Evolutionary conservation across 1,140 invertebrate genomes (phyloP).

Genomic region (Halesus radiatus): DNA sequence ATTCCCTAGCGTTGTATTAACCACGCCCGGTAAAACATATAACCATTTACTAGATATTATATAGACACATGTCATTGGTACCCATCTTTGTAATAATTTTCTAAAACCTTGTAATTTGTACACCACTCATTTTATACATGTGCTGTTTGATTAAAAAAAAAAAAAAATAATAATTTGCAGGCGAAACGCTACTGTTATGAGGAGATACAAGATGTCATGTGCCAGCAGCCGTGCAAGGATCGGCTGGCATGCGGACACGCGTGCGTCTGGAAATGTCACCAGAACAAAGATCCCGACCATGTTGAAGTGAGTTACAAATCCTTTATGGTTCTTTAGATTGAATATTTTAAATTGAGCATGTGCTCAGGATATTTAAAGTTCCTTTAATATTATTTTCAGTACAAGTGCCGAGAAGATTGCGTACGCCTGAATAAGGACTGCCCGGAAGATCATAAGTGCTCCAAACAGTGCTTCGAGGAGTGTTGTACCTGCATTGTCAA

Average conservation of each 20-base stretch:
- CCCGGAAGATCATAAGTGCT: background rate
- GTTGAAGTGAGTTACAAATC: slow-evolving; percentile 5
- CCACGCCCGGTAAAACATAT: too few species aligned
- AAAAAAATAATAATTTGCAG: too few species aligned
- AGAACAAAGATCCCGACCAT: slow-evolving; percentile 21
- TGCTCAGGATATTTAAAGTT: background rate
- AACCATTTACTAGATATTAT: too few species aligned
- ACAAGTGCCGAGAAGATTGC: background rate
- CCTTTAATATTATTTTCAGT: background rate
- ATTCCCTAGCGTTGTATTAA: too few species aligned
- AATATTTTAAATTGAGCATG: background rate
- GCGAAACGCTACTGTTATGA: background rate
- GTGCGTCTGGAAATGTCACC: background rate
- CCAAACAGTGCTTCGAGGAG: background rate
- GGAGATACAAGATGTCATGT: background rate
- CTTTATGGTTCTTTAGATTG: background rate
- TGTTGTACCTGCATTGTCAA: background rate
- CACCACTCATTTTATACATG: too few species aligned
- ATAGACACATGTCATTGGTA: too few species aligned
- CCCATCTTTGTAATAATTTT: too few species aligned
- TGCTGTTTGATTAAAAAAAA: too few species aligned
- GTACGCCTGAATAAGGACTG: background rate
- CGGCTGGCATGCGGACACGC: slow-evolving; percentile 29
- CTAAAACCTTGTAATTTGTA: too few species aligned
- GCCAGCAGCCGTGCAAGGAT: background rate